Base-by-base conservation (phyloP, 2,888 invertebrate species). In the Lasioglossum oenotherae region DNA sequence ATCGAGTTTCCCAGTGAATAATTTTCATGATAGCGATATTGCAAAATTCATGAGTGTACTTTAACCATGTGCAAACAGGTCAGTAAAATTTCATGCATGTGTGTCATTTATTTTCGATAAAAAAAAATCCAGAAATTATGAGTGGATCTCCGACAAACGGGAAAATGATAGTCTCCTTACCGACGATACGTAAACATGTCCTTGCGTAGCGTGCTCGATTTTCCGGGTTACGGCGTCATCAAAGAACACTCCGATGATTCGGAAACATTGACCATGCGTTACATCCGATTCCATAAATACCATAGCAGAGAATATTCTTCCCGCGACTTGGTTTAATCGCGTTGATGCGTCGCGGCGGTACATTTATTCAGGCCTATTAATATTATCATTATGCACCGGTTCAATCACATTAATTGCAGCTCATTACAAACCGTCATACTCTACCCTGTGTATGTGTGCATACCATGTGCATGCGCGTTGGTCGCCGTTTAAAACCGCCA, bases 371-470 rank as follows among this genome's bases (percentile, higher is more conserved):
- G 31, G 19, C 35, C 19, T 53, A 27, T n/a, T 38, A 38, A 53
- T 80, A 64, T 74, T 80, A 74, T 67, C 46, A 46, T 75, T 67
- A 53, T 23, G 23, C 23, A 27, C 38, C 67, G 38, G n/a, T 80
- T 41, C 49, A 57, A n/a, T 44, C 41, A n/a, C 35, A 72, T 72
- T 72, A 72, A 72, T 78, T 78, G 19, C 72, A 72, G 41, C 16
- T 16, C 16, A 57, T 78, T 31, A 38, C 49, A 19, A 14, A 78
- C 19, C 41, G 31, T 76, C 44, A 8, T 44, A 31, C 4, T 12
- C 31, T 41, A 4, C 5, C 27, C 53, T 44, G 41, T 44, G 41
- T 72, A 31, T 19, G 72, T 72, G 72, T 57, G 27, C 41, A 23
- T 31, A 23, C 14, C 14, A 60, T 72, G 72, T 57, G 27, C 41